Percentiles rank a stretch among this genome's conserved stretches.
These are phyloP conservation scores for Acanthoscelides obtectus DNA, from an alignment of 2,888 invertebrate species.

Conservation along the genomic window DNA sequence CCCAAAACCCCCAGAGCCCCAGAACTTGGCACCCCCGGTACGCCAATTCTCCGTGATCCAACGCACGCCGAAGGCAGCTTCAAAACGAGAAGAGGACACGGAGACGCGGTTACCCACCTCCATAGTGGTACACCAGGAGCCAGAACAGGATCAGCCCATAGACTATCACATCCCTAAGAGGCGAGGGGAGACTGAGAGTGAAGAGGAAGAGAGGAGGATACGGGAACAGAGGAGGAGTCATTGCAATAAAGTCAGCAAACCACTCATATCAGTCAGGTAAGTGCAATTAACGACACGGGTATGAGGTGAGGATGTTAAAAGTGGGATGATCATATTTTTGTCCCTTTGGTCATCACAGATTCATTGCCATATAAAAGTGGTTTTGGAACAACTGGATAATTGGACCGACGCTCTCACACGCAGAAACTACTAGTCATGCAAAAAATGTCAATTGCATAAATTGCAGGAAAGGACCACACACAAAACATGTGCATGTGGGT, in stretches of 20 bases:
- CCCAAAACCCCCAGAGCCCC: slow-evolving; percentile 55
- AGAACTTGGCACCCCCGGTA: slow-evolving; percentile 41
- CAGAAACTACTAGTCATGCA: no score
- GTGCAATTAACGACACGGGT: no score
- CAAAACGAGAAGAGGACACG: slow-evolving; percentile 39
- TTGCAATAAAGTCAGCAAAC: slow-evolving; percentile 62
- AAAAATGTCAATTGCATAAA: no score
- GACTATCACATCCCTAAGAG: slow-evolving; percentile 85
- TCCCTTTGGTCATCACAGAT: no score
- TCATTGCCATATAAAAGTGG: no score
- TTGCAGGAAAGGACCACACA: no score
- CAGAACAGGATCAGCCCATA: slow-evolving; percentile 69
- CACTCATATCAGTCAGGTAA: slow-evolving; percentile 53
- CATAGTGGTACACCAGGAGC: slow-evolving; percentile 29
- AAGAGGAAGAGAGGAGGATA: slow-evolving; percentile 63
- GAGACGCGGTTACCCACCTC: slow-evolving; percentile 32
- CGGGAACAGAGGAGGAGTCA: slow-evolving; percentile 66
- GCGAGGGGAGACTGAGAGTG: slow-evolving; percentile 63
- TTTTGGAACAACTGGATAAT: no score
- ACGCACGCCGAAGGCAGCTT: slow-evolving; percentile 58
- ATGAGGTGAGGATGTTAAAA: no score
- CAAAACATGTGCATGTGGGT: no score
- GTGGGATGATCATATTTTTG: no score
- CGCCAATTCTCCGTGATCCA: slow-evolving; percentile 42
- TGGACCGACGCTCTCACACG: no score